phyloP scores from a whole-genome alignment of 1,140 invertebrate genomes.

The Neocloeon triangulifer region DNA sequence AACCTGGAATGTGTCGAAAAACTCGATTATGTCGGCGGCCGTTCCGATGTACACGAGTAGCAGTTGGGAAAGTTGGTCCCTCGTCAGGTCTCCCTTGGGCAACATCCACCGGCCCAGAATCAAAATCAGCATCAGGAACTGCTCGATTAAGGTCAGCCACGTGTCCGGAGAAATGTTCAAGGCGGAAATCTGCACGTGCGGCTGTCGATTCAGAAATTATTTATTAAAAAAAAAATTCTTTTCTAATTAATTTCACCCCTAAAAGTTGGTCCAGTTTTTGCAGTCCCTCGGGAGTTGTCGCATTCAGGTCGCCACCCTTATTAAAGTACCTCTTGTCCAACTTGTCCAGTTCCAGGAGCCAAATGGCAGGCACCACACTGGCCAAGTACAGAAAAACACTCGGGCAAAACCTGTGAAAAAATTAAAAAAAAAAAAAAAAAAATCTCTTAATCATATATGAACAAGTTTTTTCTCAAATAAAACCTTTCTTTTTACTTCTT shows the following conservation, averaged over 20 bases:
- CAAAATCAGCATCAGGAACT: conserved; percentile 67
- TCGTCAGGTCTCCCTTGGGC: conserved; percentile 68
- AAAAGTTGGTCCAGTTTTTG: conserved; percentile 29
- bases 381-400: conserved; percentile 63
- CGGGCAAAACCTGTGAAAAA: conserved; percentile 69
- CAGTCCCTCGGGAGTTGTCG: too few species aligned
- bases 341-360: conserved; percentile 64
- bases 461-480: too few species aligned
- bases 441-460: too few species aligned
- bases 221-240: too few species aligned
- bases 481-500: too few species aligned
- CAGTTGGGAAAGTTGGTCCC: conserved; percentile 80
- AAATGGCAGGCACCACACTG: conserved; percentile 62
- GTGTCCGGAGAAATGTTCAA: conserved; percentile 29
- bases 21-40: conserved; percentile 87
- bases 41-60: conserved; percentile 54
- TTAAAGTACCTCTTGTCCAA: conserved; percentile 29
- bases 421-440: too few species aligned
- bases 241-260: too few species aligned
- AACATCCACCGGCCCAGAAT: conserved; percentile 76
- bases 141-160: conserved; percentile 72
- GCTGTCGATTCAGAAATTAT: too few species aligned
- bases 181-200: too few species aligned
- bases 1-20: conserved; percentile 78
- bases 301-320: not conserved